Base-by-base conservation (phyloP, 30 jellyfish, hydroid and myxozoan species). In the Rhopilema esculentum region DNA sequence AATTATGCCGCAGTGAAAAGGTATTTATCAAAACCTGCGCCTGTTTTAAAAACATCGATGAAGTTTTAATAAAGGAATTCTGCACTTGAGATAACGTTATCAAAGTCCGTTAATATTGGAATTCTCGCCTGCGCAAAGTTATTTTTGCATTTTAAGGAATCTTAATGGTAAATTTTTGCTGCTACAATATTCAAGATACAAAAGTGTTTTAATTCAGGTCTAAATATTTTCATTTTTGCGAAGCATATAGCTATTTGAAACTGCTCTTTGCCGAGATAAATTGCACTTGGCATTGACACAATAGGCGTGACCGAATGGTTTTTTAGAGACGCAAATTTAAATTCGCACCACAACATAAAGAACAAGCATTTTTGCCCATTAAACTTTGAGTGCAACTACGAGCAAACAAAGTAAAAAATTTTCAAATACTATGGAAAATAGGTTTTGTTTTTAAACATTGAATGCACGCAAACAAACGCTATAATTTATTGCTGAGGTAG, bases 1-100 rank as follows among this genome's bases (percentile, higher is more conserved):
- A 30, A 18, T 18, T 61, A 28, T 79, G 89, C 80, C 24, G 69
- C 26, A 20, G 49, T 8, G 77, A 26, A 19, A 33, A 75, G 85
- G 85, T 75, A 75, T 40, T 40, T 40, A 40, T 40, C 57, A 40
- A 40, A 40, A 12, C 57, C 9, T 12, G 57, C 12, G 57, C 57
- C 57, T 40, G 12, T 40, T 40, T 2, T 2, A 40, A 40, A 2
- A 12, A 40, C 12, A 40, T 40, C 57, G 9, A 40, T 40, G 57
- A 12, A 6, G 57, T 40, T 12, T 40, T 40, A 40, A 40, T 12
- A 40, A 40, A 6, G 12, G 57, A 12, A 40, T 2, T 40, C 57
- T 40, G 9, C 12, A 12, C 57, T 12, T 12, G 6, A 40, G 57
- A 40, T 40, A 40, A 40, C 57, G 9, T 40, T 40, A 40, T 40